Conservation (phyloP, 2,113 vertebrate species). For the Ginglymostoma cirratum region DNA sequence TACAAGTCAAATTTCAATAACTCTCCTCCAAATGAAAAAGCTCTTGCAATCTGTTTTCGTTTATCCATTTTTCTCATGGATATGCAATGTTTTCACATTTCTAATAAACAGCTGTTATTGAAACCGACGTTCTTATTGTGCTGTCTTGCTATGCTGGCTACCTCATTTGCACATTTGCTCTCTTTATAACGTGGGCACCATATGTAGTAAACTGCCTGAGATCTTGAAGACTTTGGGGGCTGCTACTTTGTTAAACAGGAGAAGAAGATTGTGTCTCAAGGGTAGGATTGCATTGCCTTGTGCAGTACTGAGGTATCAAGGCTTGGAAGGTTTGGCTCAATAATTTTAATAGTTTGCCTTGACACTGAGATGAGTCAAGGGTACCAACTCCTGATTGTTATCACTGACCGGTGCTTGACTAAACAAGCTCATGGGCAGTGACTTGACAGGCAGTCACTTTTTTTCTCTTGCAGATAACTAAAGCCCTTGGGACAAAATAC, state of each 20-base stretch:
- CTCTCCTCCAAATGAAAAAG: background rate
- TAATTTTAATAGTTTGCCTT: background rate
- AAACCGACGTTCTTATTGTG: background rate
- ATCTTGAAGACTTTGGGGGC: background rate
- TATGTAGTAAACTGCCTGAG: background rate
- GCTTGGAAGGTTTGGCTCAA: background rate
- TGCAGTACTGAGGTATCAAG: background rate
- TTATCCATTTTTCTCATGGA: background rate
- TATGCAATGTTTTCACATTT: background rate
- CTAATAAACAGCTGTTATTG: background rate
- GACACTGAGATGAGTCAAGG: background rate
- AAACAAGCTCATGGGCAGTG: background rate
- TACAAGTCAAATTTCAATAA: background rate
- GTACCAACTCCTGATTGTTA: background rate
- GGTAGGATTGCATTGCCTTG: background rate
- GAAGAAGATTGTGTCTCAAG: background rate
- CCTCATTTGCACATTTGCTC: background rate
- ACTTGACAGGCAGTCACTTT: background rate
- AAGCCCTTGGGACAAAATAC: background rate
- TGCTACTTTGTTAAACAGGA: background rate
- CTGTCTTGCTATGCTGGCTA: background rate
- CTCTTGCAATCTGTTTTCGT: background rate
- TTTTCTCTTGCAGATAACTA: background rate
- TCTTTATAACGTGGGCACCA: background rate
- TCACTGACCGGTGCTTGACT: background rate